Conservation (phyloP, 2,888 invertebrate genomes). For the Drosophila cognata region DNA sequence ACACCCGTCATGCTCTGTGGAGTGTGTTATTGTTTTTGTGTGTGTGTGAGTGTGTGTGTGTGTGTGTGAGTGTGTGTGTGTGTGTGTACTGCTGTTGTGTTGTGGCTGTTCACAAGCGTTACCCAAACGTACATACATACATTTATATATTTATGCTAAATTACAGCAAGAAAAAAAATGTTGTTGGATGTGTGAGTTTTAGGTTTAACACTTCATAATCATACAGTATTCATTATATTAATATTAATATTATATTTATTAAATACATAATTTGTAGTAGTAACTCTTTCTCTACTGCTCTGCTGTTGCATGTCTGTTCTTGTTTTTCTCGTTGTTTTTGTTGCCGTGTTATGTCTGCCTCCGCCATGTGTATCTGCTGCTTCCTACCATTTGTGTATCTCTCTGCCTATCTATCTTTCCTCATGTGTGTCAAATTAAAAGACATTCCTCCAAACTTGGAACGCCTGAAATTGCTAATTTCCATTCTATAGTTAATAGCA, state of each 20-base stretch:
- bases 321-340: neutral
- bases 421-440: slow-evolving; percentile 3
- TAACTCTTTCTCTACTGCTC: slow-evolving; percentile 54
- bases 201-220: slow-evolving; percentile 36
- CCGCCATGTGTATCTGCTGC: neutral
- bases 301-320: slow-evolving; percentile 28
- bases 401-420: neutral
- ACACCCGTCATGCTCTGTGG: slow-evolving; percentile 26
- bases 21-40: slow-evolving; percentile 13
- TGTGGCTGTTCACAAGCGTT: slow-evolving; percentile 38
- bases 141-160: slow-evolving; percentile 43
- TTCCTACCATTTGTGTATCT: slow-evolving; percentile 1
- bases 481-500: neutral
- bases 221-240: slow-evolving; percentile 39
- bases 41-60: slow-evolving; percentile 14
- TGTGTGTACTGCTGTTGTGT: neutral
- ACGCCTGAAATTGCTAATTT: neutral
- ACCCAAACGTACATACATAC: slow-evolving; percentile 30
- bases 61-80: slow-evolving; percentile 22
- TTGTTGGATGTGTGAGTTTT: slow-evolving; percentile 39
- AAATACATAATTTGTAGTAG: slow-evolving; percentile 61
- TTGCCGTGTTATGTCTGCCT: neutral
- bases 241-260: slow-evolving; percentile 58
- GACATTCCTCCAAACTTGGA: neutral
- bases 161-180: slow-evolving; percentile 61